Evolutionary conservation across 2,888 invertebrate species (phyloP).

Genomic region (Holacanthella duospinosa): DNA sequence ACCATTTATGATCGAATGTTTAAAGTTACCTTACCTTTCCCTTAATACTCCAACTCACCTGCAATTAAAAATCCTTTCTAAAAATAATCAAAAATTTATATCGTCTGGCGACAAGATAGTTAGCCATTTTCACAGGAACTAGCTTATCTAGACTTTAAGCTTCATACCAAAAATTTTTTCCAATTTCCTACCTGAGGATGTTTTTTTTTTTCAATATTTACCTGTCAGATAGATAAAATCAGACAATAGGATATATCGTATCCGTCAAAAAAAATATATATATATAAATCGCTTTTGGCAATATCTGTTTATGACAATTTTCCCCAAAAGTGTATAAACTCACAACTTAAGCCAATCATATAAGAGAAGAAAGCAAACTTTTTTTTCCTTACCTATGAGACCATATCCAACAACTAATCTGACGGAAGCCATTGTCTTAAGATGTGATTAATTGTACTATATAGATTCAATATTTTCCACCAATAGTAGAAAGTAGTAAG

Average conservation of each 20-base stretch:
- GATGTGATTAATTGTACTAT: not conserved
- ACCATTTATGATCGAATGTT: too few relatives aligned
- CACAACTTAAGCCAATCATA: too few relatives aligned
- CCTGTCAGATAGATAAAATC: not conserved
- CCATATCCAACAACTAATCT: not conserved
- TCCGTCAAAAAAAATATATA: not conserved
- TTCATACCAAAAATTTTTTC: not conserved
- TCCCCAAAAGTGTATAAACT: too few relatives aligned
- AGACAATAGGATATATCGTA: too few relatives aligned
- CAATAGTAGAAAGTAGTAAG: too few relatives aligned
- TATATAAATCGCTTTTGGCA: too few relatives aligned
- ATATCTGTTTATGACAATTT: too few relatives aligned
- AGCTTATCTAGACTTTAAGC: not conserved
- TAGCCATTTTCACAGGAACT: too few relatives aligned
- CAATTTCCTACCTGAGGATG: not conserved
- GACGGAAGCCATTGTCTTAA: not conserved
- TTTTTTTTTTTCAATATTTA: not conserved
- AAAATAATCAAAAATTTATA: too few relatives aligned
- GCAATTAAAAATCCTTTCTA: not conserved
- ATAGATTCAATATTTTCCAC: too few relatives aligned
- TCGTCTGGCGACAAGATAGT: too few relatives aligned
- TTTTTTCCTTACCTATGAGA: not conserved
- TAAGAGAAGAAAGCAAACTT: too few relatives aligned
- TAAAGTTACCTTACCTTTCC: not conserved
- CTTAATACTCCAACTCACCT: not conserved